Evolutionary conservation across 1,140 invertebrate species (phyloP), one percentile per base, ranked within the genome.

Genomic region (Polypedilum vanderplanki): DNA sequence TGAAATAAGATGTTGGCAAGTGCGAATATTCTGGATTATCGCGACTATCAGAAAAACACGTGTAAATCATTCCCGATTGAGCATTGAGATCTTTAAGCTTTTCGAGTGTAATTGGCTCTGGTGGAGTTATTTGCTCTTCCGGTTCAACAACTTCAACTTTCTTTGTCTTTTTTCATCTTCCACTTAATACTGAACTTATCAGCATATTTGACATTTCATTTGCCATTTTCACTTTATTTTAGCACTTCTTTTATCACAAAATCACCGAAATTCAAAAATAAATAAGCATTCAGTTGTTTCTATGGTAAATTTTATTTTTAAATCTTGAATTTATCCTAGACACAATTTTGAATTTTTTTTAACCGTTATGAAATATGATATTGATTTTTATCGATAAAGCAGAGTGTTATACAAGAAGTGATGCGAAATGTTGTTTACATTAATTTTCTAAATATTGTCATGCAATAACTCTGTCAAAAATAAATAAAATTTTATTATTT

Each of bases 1-100:
- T 88, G 75, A 87, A 88, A 80, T 95, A 95, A 67, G 86, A 88
- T 64, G 85, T 81, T 0, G 93, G 91, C 80, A 90, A 89, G 77
- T 87, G 83, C 5, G 80, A 83, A 77, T 88, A 87, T 20, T 84
- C 80, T 73, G 84, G 80, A 75, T 85, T 82, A 9, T 79, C 77
- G 24, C 86, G 83, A 77, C 86, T 82, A 0, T 73, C 33, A 18
- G 86, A 84, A 86, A 85, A 87, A 64, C 84, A 85, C 3, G 87
- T 76, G 75, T 80, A 81, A 22, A 87, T 84, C 20, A 86, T 78
- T 12, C 87, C 85, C 40, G 87, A 78, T 79, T 86, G 80, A 22
- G 80, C 80, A 4, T 82, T 80, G 4, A 85, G 81, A 73, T 83
- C 77, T 73, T 83, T 83, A 64, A 87, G 77, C 4, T 70, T 76